Evolutionary conservation across 30 jellyfish, hydroid and myxozoan species (phyloP).

Genomic region (Sanderia malayensis): DNA sequence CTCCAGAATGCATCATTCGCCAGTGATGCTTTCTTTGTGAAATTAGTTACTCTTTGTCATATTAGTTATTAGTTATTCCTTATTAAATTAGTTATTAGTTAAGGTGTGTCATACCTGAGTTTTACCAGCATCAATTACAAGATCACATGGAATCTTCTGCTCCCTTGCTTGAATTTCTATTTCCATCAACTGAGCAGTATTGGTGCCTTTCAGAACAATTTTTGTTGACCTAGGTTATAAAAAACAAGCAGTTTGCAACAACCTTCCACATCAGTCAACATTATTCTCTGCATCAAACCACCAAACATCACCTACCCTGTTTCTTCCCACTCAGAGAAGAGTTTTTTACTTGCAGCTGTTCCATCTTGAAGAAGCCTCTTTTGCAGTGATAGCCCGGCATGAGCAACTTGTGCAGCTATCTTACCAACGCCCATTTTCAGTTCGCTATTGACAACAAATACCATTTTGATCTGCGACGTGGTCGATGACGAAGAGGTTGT

Average conservation of each 20-base stretch:
- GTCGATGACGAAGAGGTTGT: too few species aligned
- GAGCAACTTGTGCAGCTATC: conserved; percentile 80
- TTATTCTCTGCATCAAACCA: too few species aligned
- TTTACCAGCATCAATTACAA: conserved; percentile 73
- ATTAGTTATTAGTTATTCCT: too few species aligned
- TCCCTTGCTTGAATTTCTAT: conserved; percentile 50
- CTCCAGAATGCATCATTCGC: too few species aligned
- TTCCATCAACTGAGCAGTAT: conserved; percentile 61
- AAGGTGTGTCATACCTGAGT: conserved; percentile 61
- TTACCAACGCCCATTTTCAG: conserved; percentile 73
- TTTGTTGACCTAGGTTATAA: conserved; percentile 41
- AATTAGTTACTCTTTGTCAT: too few species aligned
- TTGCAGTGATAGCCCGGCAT: conserved; percentile 54
- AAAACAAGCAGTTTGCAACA: too few species aligned
- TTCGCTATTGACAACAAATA: conserved; percentile 52
- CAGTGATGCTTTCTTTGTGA: too few species aligned
- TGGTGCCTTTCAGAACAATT: conserved; percentile 49
- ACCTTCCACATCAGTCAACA: too few species aligned
- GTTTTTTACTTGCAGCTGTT: neutral
- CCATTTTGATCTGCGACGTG: conserved; percentile 57
- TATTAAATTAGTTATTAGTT: too few species aligned
- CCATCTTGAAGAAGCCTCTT: conserved; percentile 19
- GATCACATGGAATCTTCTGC: conserved; percentile 34
- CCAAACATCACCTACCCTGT: conserved; percentile 48
- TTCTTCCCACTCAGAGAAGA: conserved; percentile 48